Evolutionary conservation across 1,140 invertebrate genomes (phyloP).

Genomic region (Acyrthosiphon pisum): DNA sequence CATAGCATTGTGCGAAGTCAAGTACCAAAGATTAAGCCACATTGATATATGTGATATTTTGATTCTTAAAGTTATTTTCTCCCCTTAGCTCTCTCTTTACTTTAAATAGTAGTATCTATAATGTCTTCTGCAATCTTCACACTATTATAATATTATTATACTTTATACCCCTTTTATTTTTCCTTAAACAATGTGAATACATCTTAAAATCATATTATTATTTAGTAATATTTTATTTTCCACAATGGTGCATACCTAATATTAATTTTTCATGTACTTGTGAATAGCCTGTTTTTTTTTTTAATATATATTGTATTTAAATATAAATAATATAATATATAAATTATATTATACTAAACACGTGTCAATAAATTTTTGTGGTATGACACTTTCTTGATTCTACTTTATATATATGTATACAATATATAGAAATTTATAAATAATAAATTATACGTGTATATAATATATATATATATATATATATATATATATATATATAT

Average conservation of each 20-base stretch:
- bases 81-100: constrained; percentile 31
- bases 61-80: constrained; percentile 38
- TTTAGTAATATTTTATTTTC: constrained; percentile 54
- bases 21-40: constrained; percentile 55
- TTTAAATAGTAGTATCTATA: constrained; percentile 48
- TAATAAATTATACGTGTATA: constrained; percentile 25
- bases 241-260: constrained; percentile 55
- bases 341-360: constrained; percentile 16
- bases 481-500: constrained; percentile 12
- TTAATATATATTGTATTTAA: constrained; percentile 2
- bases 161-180: neutral
- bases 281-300: constrained; percentile 51
- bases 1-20: constrained; percentile 48
- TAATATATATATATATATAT: neutral
- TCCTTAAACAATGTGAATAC: neutral
- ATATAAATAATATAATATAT: neutral
- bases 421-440: constrained; percentile 30
- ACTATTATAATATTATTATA: constrained; percentile 40
- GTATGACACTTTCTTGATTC: constrained; percentile 44
- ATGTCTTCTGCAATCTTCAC: constrained; percentile 56
- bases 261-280: constrained; percentile 54
- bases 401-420: constrained; percentile 47
- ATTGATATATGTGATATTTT: constrained; percentile 32
- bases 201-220: constrained; percentile 40
- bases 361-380: constrained; percentile 51